Evolutionary conservation across 2,113 vertebrate species (phyloP), one percentile per base, ranked within the genome.

Genomic region (Silurus glanis): DNA sequence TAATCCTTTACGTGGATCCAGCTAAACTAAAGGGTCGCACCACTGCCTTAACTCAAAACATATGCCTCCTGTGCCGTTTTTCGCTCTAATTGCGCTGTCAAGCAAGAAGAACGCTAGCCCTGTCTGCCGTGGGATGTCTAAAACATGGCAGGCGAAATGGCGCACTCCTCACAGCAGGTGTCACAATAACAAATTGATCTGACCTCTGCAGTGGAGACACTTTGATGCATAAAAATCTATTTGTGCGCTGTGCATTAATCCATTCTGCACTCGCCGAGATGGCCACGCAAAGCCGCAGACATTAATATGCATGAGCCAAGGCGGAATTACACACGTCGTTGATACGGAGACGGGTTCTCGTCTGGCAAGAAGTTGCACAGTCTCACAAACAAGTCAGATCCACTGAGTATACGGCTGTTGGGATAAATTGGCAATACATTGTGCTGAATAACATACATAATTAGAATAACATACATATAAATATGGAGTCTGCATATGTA

Each of bases 231-330:
- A 87, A 86, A 89, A 88, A 86, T 85, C 87, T 86, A 82, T 89
- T 85, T 86, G 85, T 87, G 84, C 80, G 17, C 53, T 75, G 47
- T 78, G 72, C 87, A 84, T 87, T 86, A 87, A 90, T 91, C 88
- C 86, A 87, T 87, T 90, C 78, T 67, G 82, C 71, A 37, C 83
- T 83, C 89, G 75, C 49, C 4, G 75, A 89, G 82, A 89, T 53
- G 74, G 37, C 59, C 86, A 61, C 86, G 69, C 51, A 59, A 75
- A 90, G 84, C 61, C 49, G 10, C 85, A 64, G 10, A 14, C 64
- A 85, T 91, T 86, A 88, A 90, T 91, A 91, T 91, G 82, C 59
- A 89, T 91, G 82, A 88, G 82, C n/a, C 51, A 17, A 62, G 69
- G 66, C 49, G 72, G 83, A 85, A 85, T 80, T 75, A 55, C 84